Percentiles rank a stretch among this genome's conserved stretches.
Conservation (phyloP, 2,113 vertebrate species). For the Perca schrenkii region DNA sequence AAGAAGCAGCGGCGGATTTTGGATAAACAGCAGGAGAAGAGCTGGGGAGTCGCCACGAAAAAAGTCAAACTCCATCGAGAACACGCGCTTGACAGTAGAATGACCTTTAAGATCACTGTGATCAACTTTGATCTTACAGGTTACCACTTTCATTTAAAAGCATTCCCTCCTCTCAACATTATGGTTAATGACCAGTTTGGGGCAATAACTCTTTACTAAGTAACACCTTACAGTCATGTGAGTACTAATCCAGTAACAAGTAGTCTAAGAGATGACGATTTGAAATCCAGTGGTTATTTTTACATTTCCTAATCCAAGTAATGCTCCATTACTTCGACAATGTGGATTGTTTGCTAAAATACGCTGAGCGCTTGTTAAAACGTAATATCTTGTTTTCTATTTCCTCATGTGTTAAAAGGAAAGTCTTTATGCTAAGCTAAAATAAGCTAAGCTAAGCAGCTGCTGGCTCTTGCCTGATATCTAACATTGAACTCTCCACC, state of each 20-base stretch:
- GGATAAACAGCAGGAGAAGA: constrained; percentile 33
- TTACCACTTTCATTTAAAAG: neutral
- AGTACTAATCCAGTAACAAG: no score
- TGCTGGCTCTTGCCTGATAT: neutral
- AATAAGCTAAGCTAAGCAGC: neutral
- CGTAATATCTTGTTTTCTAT: neutral
- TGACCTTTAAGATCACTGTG: no score
- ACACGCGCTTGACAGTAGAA: no score
- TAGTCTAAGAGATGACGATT: no score
- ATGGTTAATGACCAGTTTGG: no score
- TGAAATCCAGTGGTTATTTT: no score
- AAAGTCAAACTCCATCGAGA: neutral
- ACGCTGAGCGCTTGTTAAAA: neutral
- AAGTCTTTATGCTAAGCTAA: neutral
- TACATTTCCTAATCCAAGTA: no score
- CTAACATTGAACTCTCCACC: neutral
- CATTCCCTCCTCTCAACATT: no score
- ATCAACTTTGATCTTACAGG: neutral
- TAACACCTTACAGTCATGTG: no score
- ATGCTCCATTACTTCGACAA: no score
- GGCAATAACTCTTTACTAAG: no score
- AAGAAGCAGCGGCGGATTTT: constrained; percentile 13
- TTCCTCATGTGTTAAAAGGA: neutral
- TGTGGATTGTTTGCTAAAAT: no score
- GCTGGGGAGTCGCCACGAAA: neutral